A percentile compares a stretch with the other conserved stretches of the same genome.
phyloP scores from a whole-genome alignment of 2,113 vertebrate genomes.

The Chaetura pelagica region DNA sequence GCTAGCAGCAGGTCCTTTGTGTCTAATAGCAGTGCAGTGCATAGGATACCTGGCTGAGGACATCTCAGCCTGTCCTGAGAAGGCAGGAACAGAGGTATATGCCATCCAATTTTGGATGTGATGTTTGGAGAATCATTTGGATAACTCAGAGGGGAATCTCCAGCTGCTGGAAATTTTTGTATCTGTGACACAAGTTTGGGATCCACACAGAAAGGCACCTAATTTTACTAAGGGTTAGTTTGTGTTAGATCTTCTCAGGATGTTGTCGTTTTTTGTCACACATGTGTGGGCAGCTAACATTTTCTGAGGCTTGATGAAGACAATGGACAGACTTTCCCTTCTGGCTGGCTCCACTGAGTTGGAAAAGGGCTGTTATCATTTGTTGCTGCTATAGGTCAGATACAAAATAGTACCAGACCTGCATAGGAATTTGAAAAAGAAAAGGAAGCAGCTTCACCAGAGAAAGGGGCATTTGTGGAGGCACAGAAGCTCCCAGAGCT shows the following conservation, averaged over 20 bases:
- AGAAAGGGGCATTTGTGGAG: background rate
- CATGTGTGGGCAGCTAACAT: accelerated
- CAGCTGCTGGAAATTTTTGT: background rate
- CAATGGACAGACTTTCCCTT: background rate
- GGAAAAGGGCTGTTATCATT: background rate
- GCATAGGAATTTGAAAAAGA: background rate
- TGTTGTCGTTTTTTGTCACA: background rate
- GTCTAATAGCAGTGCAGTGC: background rate
- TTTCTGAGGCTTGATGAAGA: background rate
- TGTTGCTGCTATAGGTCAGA: background rate
- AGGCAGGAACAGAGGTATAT: background rate
- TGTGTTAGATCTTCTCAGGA: background rate
- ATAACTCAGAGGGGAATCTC: background rate
- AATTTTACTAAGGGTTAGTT: background rate
- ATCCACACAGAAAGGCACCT: accelerated
- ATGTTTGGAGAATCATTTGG: background rate
- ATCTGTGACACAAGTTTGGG: background rate
- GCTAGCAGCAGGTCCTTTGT: background rate
- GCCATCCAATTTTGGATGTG: background rate
- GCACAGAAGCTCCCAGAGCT: background rate
- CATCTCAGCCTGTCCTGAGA: background rate
- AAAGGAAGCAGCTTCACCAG: background rate
- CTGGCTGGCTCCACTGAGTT: accelerated
- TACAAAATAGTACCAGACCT: background rate
- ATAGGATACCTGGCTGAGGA: background rate